These are phyloP conservation scores for Elanus axillaris DNA, from an alignment of 2,113 vertebrate genomes.

Conservation along the genomic window DNA sequence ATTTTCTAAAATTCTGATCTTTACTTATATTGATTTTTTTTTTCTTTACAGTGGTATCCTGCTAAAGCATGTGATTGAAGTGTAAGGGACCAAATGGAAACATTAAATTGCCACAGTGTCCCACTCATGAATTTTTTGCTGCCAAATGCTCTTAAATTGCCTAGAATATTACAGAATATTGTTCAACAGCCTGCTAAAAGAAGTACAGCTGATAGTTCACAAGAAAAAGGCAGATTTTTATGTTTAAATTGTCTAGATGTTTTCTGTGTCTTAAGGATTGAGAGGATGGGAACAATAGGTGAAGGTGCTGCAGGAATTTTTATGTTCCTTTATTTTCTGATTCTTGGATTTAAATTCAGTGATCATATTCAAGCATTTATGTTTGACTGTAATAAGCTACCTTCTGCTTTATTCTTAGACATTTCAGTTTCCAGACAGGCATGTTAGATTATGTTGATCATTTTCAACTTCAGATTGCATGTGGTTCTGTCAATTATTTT, in stretches of 20 bases:
- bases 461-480: neutral
- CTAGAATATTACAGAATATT: neutral
- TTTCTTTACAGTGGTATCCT: neutral
- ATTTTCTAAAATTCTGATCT: neutral
- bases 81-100: neutral
- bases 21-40: neutral
- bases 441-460: neutral
- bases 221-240: neutral
- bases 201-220: neutral
- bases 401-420: neutral
- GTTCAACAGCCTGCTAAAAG: neutral
- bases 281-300: neutral
- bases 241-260: neutral
- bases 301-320: neutral
- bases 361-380: neutral
- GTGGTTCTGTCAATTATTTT: neutral
- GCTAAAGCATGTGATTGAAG: neutral
- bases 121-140: neutral
- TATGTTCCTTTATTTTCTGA: neutral
- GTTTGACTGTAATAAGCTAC: neutral
- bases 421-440: neutral
- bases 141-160: neutral
- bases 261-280: neutral
- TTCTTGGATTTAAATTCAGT: neutral
- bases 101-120: neutral